These are phyloP conservation scores for Cosmia pyralina DNA, from an alignment of 2,888 invertebrate genomes.

Conservation along the genomic window DNA sequence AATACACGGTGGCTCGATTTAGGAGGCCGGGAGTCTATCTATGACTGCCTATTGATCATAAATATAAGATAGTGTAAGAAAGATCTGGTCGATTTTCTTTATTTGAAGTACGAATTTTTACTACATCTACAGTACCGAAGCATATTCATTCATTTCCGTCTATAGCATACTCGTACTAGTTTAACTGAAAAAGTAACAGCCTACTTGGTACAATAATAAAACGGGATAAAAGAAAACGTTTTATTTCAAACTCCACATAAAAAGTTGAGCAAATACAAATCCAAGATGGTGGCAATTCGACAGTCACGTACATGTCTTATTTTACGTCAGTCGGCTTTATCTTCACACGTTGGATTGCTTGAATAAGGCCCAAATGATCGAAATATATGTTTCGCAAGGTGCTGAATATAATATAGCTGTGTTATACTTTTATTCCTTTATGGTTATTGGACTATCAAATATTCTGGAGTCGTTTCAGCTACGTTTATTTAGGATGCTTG, in stretches of 20 bases:
- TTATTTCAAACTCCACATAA: conserved; percentile 52
- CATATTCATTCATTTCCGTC: background rate
- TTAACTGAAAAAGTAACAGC: conserved; percentile 26
- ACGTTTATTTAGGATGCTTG: background rate
- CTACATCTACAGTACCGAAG: background rate
- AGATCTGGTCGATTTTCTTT: background rate
- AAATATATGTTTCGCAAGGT: conserved; percentile 43
- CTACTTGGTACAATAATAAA: conserved; percentile 29
- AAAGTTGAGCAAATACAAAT: conserved; percentile 59
- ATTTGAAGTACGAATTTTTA: background rate
- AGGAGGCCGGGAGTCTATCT: too few relatives aligned
- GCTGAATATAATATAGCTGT: conserved; percentile 20
- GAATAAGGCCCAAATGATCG: conserved; percentile 53
- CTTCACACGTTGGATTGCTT: conserved; percentile 51
- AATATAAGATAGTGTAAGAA: background rate
- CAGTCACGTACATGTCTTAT: conserved; percentile 62
- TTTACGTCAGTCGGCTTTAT: conserved; percentile 61
- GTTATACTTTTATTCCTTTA: conserved; percentile 35
- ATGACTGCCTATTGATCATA: too few relatives aligned
- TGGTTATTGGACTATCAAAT: conserved; percentile 24
- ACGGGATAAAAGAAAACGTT: conserved; percentile 38
- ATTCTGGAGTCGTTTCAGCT: conserved; percentile 35
- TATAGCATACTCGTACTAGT: background rate
- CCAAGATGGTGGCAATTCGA: conserved; percentile 32
- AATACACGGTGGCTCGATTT: too few relatives aligned